Evolutionary conservation across 2,113 vertebrate species (phyloP), one percentile per base, ranked within the genome.

Genomic region (Ursus arctos): DNA sequence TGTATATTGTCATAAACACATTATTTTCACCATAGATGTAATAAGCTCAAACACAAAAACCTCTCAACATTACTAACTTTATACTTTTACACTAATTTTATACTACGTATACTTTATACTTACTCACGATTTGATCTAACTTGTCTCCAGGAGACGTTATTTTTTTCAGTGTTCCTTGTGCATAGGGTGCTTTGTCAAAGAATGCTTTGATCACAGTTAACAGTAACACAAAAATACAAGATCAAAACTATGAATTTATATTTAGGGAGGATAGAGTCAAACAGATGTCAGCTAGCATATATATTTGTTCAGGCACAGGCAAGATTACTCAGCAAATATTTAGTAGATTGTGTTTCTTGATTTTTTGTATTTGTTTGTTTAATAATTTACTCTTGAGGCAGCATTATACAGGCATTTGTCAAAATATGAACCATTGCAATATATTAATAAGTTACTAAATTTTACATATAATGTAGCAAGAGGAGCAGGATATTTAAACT

Each of bases 291-390:
- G 24, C 61, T 89, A 87, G 31, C 15, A 19, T 80, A 77, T 49
- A 1, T 82, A 94, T 95, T 85, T 96, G 51, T 74, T 36, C 9
- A 95, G 55, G 33, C 49, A 82, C 53, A 96, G 85, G 53, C 77
- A 92, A 49, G 28, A 95, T 95, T 88, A 74, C 36, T 95, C 57
- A 95, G 91, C 69, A 97, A 83, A 86, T 96, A 90, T 15, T 94
- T 59, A 24, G 21, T 51, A 85, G 51, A 83, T 79, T 86, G 28
- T 94, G 24, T 95, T 93, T 95, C 69, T 96, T 93, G 72, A 84
- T 87, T 96, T 84, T 96, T 91, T 96, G 55, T 59, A 57, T 96
- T 84, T 91, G 13, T 92, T 94, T 95, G 49, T 69, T 93, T 97
- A 59, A 84, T 89, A 80, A 88, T 95, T 82, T 88, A 10, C 8